Conservation (phyloP, 2,888 invertebrate species). For the Thalpophila matura region DNA sequence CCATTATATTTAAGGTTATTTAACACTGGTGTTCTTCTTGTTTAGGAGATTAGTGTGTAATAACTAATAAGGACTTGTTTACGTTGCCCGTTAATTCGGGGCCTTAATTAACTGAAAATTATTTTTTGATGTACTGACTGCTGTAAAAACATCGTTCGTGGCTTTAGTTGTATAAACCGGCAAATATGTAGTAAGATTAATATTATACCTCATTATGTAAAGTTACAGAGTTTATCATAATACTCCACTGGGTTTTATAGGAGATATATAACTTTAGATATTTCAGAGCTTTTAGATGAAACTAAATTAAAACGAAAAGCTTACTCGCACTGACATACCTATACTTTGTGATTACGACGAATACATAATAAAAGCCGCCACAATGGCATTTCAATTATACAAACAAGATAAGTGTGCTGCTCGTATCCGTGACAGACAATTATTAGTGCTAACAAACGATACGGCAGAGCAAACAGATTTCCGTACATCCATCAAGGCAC, state of each 20-base stretch:
- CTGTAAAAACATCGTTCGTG: constrained; percentile 14
- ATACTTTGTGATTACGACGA: no score
- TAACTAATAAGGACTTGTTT: constrained; percentile 56
- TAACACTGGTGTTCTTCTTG: constrained; percentile 57
- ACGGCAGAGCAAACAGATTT: constrained; percentile 58
- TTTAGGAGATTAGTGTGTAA: constrained; percentile 55
- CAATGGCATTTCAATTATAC: constrained; percentile 61
- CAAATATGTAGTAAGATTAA: no score
- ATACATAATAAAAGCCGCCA: constrained; percentile 35
- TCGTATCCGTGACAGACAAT: constrained; percentile 62
- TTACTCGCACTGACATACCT: no score
- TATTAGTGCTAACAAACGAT: constrained; percentile 62
- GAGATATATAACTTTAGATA: no score
- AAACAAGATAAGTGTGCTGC: constrained; percentile 59
- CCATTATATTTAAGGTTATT: constrained; percentile 65
- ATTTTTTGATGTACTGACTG: constrained; percentile 42
- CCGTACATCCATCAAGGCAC: constrained; percentile 59
- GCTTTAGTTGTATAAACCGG: constrained; percentile 2
- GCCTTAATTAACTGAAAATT: constrained; percentile 42
- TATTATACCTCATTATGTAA: neutral
- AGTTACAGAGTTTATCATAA: neutral
- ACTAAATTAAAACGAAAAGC: neutral
- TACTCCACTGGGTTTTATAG: no score
- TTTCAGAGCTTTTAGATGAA: no score
- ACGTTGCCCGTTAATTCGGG: constrained; percentile 37